These are phyloP conservation scores for Leptocoma aspasia DNA, from an alignment of 2,113 vertebrate genomes.

Conservation along the genomic window DNA sequence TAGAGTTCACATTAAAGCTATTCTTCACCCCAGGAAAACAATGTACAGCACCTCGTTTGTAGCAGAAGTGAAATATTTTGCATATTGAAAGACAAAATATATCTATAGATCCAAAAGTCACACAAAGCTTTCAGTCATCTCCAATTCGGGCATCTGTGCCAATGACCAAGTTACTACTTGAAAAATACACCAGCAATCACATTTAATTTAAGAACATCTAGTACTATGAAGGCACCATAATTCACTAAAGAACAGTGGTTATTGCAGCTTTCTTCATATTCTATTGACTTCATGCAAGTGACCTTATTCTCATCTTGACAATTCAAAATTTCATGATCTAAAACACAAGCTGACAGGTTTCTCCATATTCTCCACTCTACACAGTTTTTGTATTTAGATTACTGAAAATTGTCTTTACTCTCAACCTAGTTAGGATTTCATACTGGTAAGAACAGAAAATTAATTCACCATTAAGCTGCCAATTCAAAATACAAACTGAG, in stretches of 20 bases:
- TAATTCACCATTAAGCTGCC: not conserved
- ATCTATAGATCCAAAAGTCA: not conserved
- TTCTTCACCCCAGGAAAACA: not conserved
- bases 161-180: not conserved
- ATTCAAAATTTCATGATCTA: not conserved
- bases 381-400: not conserved
- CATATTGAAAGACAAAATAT: not conserved
- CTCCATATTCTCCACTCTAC: not conserved
- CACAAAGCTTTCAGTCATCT: not conserved
- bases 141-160: not conserved
- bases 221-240: not conserved
- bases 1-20: not conserved
- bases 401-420: not conserved
- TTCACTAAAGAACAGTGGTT: not conserved
- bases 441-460: not conserved
- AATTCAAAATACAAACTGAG: not conserved
- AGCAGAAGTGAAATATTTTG: not conserved
- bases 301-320: not conserved
- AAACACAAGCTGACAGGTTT: not conserved
- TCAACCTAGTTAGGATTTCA: not conserved
- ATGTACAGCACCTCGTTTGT: not conserved
- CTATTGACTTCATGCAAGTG: not conserved
- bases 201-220: not conserved
- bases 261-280: not conserved
- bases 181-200: not conserved